Evolutionary conservation across 2,113 vertebrate genomes (phyloP).

Genomic region (Cheilinus undulatus): DNA sequence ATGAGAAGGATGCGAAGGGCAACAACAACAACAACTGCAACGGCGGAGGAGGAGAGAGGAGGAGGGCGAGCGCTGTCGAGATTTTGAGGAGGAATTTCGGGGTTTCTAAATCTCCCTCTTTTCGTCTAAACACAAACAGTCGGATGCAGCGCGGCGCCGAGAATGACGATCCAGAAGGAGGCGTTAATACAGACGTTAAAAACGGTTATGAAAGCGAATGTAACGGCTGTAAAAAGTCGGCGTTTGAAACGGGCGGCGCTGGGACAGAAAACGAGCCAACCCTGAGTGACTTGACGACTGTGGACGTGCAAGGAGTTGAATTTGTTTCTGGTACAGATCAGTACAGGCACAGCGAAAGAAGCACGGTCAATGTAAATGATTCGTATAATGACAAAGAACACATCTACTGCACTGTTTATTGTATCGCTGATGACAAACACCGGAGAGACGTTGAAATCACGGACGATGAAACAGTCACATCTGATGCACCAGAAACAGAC

Average conservation of each 20-base stretch:
- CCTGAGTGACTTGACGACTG: constrained; percentile 29
- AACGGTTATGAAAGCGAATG: constrained; percentile 19
- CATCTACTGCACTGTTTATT: constrained; percentile 91
- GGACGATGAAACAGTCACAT: constrained; percentile 30
- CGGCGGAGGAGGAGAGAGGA: constrained; percentile 59
- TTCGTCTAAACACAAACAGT: constrained; percentile 4
- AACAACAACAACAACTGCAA: constrained; percentile 78
- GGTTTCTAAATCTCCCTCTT: constrained; percentile 51
- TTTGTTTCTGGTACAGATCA: constrained; percentile 12
- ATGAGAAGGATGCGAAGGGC: constrained; percentile 65
- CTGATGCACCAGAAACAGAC: constrained; percentile 40
- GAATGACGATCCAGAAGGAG: constrained; percentile 16
- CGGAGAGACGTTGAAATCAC: constrained; percentile 40
- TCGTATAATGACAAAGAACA: constrained; percentile 75
- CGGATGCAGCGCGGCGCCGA: constrained; percentile 51
- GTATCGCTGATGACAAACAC: constrained; percentile 80
- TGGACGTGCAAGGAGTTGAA: constrained; percentile 40
- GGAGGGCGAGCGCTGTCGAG: constrained; percentile 73
- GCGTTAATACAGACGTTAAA: background rate
- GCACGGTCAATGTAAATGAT: constrained; percentile 18
- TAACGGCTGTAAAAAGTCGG: constrained; percentile 43
- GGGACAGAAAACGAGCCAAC: constrained; percentile 53
- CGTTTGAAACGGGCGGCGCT: constrained; percentile 35
- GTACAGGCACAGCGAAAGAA: constrained; percentile 21
- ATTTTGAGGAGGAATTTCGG: constrained; percentile 78